phyloP scores from a whole-genome alignment of 2,888 invertebrate species.

The Tachystola acroxantha region DNA sequence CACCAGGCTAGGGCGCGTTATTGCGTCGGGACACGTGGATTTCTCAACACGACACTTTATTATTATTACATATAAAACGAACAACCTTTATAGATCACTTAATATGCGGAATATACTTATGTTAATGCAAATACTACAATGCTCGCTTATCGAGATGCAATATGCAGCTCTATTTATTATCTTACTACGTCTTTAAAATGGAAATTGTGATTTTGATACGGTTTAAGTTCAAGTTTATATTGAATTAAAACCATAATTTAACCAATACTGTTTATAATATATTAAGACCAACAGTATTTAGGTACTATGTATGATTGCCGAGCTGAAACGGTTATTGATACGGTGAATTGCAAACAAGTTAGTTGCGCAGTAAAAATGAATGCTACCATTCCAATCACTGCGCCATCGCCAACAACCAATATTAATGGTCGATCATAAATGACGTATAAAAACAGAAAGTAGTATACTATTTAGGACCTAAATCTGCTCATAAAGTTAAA shows the following conservation, averaged over 20 bases:
- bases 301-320: neutral
- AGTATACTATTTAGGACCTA: too few species aligned
- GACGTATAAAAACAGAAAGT: neutral
- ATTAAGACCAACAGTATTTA: too few species aligned
- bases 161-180: neutral
- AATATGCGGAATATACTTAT: conserved; percentile 9
- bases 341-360: too few species aligned
- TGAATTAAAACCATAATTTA: too few species aligned
- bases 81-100: conserved; percentile 16
- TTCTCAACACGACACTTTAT: conserved; percentile 11
- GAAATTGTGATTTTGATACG: neutral
- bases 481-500: neutral
- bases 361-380: conserved; percentile 44
- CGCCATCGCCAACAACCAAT: conserved; percentile 15
- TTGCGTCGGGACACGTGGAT: conserved; percentile 27
- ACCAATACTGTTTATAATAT: too few species aligned
- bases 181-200: neutral
- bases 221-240: neutral
- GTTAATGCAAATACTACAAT: conserved; percentile 4
- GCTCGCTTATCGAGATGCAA: conserved; percentile 3
- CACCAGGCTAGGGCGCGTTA: conserved; percentile 25
- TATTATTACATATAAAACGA: conserved; percentile 16
- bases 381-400: conserved; percentile 34
- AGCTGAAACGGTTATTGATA: conserved; percentile 16
- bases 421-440: neutral